These are phyloP conservation scores for Podocnemis expansa DNA, from an alignment of 2,113 vertebrate species.

Conservation along the genomic window DNA sequence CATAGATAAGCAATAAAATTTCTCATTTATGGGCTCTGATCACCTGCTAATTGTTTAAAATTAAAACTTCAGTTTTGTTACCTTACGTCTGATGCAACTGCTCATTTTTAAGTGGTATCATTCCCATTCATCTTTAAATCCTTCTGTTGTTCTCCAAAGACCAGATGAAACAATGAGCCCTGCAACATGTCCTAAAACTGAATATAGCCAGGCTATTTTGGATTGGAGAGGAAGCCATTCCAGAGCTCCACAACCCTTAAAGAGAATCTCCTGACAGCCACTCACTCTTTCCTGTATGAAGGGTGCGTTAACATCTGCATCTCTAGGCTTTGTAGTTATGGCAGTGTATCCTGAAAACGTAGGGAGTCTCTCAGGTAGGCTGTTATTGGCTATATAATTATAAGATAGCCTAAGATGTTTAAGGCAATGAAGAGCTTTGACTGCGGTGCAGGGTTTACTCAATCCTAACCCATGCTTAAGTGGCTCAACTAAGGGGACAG, in stretches of 20 bases:
- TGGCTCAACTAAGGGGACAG: too few species aligned
- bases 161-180: neutral
- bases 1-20: neutral
- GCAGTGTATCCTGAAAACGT: neutral
- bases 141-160: conserved; percentile 6
- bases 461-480: neutral
- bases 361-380: neutral
- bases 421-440: too few species aligned
- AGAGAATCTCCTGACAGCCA: accelerated
- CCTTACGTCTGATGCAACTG: neutral
- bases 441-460: neutral
- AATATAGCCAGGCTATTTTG: neutral
- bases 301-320: accelerated
- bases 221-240: neutral
- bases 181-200: neutral
- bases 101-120: conserved; percentile 5
- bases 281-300: neutral
- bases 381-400: neutral
- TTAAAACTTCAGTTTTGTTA: neutral
- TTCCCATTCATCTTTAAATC: conserved; percentile 11
- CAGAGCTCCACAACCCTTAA: neutral
- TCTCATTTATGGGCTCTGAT: neutral
- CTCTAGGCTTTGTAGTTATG: neutral
- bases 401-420: neutral
- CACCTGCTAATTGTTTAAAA: neutral